Conservation (phyloP, 1,140 invertebrate genomes). For the Bemisia tabaci region DNA sequence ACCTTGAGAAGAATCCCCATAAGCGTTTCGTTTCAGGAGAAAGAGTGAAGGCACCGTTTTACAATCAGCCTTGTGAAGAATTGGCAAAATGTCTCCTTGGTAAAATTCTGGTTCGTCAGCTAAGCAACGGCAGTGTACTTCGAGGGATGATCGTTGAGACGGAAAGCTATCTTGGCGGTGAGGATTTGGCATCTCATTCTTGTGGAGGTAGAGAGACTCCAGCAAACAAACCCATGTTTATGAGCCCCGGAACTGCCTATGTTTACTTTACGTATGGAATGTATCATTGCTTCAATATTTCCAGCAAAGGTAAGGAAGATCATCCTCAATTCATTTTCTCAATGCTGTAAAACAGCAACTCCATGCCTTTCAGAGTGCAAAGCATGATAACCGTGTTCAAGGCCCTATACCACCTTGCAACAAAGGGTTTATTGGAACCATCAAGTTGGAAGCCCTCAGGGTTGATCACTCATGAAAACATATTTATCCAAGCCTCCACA, state of each 20-base stretch:
- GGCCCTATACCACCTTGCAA: too few relatives aligned
- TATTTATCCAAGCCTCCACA: too few relatives aligned
- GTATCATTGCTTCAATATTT: constrained; percentile 72
- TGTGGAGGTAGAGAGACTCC: constrained; percentile 48
- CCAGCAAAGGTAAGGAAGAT: constrained; percentile 43
- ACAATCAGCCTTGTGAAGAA: constrained; percentile 31
- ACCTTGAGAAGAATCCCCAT: background rate
- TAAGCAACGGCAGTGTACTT: constrained; percentile 29
- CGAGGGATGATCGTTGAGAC: constrained; percentile 58
- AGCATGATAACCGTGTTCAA: too few relatives aligned
- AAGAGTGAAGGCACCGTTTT: constrained; percentile 28
- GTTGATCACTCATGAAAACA: background rate
- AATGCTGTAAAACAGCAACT: too few relatives aligned
- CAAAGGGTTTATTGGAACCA: too few relatives aligned
- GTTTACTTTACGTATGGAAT: constrained; percentile 72
- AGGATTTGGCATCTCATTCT: constrained; percentile 59
- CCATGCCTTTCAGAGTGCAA: too few relatives aligned
- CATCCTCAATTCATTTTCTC: too few relatives aligned
- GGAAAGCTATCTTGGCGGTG: constrained; percentile 55
- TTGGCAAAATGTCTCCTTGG: constrained; percentile 48
- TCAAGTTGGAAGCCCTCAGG: background rate
- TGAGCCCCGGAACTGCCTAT: constrained; percentile 62
- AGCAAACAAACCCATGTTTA: constrained; percentile 62
- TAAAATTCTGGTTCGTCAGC: constrained; percentile 35
- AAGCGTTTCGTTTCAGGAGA: background rate